These are phyloP conservation scores for Epinephelus cyanopodus DNA, from an alignment of 2,113 vertebrate species.

Conservation along the genomic window DNA sequence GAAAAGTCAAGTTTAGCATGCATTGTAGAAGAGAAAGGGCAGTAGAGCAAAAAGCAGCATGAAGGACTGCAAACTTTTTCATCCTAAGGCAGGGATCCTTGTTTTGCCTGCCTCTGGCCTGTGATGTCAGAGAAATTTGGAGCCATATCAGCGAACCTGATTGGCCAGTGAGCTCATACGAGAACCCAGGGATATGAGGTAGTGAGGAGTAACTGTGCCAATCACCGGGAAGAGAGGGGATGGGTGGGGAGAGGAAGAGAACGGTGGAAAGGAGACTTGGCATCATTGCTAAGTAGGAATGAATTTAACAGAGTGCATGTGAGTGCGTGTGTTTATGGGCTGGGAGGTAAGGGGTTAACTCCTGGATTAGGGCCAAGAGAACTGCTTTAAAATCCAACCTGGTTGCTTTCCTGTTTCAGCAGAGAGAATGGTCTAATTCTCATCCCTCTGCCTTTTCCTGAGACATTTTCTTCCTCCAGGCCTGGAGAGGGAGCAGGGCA, in stretches of 20 bases:
- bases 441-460: conserved; percentile 45
- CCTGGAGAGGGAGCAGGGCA: conserved; percentile 35
- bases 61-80: neutral
- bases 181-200: conserved; percentile 70
- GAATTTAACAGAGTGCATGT: conserved; percentile 40
- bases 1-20: neutral
- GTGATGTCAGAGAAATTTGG: conserved; percentile 43
- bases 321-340: conserved; percentile 26
- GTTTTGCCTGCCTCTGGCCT: conserved; percentile 10
- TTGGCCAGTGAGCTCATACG: conserved; percentile 57
- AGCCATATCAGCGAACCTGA: conserved; percentile 26
- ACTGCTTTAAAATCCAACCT: conserved; percentile 61
- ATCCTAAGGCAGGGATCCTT: neutral
- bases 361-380: conserved; percentile 55
- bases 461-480: conserved; percentile 46
- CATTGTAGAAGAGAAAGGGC: neutral
- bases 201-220: conserved; percentile 59
- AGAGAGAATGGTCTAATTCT: conserved; percentile 48
- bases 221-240: conserved; percentile 50
- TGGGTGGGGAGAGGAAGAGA: conserved; percentile 50
- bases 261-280: conserved; percentile 47
- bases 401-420: conserved; percentile 58
- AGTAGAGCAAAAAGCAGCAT: conserved; percentile 15
- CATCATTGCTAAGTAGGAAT: conserved; percentile 52
- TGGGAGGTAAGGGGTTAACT: conserved; percentile 55